These are phyloP conservation scores for Xestia rhomboidea DNA, from an alignment of 2,888 invertebrate genomes.

Conservation along the genomic window DNA sequence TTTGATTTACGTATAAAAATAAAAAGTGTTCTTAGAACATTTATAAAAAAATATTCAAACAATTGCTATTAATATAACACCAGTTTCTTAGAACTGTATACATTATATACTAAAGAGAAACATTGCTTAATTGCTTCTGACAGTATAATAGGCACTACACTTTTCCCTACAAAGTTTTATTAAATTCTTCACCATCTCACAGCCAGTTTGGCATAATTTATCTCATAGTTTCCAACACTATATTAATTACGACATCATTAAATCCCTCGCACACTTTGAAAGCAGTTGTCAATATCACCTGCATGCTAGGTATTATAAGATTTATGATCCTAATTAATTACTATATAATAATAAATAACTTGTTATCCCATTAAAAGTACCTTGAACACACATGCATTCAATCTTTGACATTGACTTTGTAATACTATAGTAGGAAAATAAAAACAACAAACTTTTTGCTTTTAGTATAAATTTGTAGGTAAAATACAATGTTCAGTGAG, in stretches of 20 bases:
- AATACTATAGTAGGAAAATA: slow-evolving; percentile 20
- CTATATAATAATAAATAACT: slow-evolving; percentile 46
- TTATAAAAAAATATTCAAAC: not conserved
- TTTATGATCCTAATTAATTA: slow-evolving; percentile 51
- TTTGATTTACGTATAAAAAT: no score
- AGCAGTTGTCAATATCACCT: slow-evolving; percentile 34
- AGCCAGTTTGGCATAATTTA: not conserved
- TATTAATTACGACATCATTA: slow-evolving; percentile 35
- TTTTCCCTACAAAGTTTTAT: not conserved
- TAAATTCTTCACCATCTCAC: slow-evolving; percentile 4
- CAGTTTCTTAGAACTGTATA: not conserved
- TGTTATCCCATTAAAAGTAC: slow-evolving; percentile 29
- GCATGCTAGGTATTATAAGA: slow-evolving; percentile 38
- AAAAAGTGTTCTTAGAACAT: not conserved
- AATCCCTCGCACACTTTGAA: slow-evolving; percentile 7
- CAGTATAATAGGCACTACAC: not conserved
- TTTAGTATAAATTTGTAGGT: not conserved
- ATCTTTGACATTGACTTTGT: slow-evolving; percentile 31
- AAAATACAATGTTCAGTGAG: slow-evolving; percentile 5
- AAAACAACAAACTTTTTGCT: slow-evolving; percentile 37
- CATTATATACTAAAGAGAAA: slow-evolving; percentile 1
- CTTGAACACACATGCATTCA: slow-evolving; percentile 34
- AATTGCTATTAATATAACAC: not conserved
- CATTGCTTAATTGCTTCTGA: slow-evolving; percentile 4
- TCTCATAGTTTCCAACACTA: not conserved